Percentiles rank a stretch among this genome's conserved stretches.
These are phyloP conservation scores for Cynaeus angustus DNA, from an alignment of 2,888 invertebrate species.

Conservation along the genomic window DNA sequence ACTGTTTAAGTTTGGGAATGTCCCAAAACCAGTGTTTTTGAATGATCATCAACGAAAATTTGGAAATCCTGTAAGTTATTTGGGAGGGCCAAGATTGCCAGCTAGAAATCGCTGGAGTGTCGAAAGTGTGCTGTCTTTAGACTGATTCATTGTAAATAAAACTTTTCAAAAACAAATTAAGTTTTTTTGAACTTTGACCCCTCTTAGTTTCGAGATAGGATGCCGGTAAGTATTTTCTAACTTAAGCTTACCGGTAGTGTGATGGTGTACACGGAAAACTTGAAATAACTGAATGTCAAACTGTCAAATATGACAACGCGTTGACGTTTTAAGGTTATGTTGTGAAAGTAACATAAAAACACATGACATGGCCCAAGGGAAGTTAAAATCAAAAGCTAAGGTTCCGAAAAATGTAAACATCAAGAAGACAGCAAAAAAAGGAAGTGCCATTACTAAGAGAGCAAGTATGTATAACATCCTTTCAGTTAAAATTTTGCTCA, in stretches of 20 bases:
- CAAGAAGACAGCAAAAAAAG: conserved; percentile 73
- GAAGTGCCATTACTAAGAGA: conserved; percentile 75
- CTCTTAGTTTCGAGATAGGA: no score
- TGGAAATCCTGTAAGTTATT: conserved; percentile 81
- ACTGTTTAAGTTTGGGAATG: conserved; percentile 44
- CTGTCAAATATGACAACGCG: no score
- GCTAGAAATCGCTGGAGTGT: conserved; percentile 74
- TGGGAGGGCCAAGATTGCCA: conserved; percentile 77
- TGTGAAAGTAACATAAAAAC: background rate
- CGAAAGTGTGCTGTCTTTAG: conserved; percentile 81
- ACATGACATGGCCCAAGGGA: conserved; percentile 79
- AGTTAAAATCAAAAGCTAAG: conserved; percentile 79
- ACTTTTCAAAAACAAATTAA: no score
- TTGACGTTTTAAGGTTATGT: background rate
- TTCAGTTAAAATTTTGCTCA: conserved; percentile 19
- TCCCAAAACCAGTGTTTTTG: conserved; percentile 73
- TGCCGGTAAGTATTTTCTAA: no score
- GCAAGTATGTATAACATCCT: conserved; percentile 73
- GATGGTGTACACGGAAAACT: no score
- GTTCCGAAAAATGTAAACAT: conserved; percentile 74
- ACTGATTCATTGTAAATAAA: conserved; percentile 67
- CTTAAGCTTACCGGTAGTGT: no score
- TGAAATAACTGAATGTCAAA: no score
- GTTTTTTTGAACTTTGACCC: no score
- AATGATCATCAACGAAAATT: conserved; percentile 75